Evolutionary conservation across 2,797 vertebrate species (phyloP).

Genomic region (Manis pentadactyla): DNA sequence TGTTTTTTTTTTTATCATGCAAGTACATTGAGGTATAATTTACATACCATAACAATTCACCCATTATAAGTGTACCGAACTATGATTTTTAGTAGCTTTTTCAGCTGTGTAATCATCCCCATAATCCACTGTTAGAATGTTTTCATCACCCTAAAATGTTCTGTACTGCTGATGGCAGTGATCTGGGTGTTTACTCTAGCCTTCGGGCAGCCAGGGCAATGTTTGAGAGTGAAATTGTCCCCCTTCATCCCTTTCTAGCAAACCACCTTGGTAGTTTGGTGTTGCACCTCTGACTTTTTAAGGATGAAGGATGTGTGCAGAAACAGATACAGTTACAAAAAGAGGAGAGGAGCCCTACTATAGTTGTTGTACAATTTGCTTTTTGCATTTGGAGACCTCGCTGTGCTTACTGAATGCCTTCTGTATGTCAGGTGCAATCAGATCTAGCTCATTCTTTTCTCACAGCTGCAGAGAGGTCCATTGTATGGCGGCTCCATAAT

Average conservation of each 20-base stretch:
- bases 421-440: slow-evolving; percentile 2
- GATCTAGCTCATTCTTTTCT: neutral
- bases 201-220: neutral
- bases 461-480: slow-evolving; percentile 37
- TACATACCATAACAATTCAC: neutral
- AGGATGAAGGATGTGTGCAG: neutral
- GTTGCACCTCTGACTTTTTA: neutral
- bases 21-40: neutral
- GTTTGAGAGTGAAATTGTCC: neutral
- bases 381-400: neutral
- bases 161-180: neutral
- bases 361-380: neutral
- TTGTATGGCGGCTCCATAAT: neutral
- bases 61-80: neutral
- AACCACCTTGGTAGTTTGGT: neutral
- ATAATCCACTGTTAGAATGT: neutral
- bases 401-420: neutral
- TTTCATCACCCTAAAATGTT: neutral
- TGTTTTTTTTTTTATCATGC: neutral
- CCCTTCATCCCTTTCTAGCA: neutral
- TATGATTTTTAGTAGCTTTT: neutral
- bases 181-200: too few relatives aligned
- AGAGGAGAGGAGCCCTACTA: neutral
- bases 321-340: neutral
- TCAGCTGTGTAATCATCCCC: neutral